These are phyloP conservation scores for Myotis vivesi DNA, from an alignment of 2,797 vertebrate genomes.

Conservation along the genomic window DNA sequence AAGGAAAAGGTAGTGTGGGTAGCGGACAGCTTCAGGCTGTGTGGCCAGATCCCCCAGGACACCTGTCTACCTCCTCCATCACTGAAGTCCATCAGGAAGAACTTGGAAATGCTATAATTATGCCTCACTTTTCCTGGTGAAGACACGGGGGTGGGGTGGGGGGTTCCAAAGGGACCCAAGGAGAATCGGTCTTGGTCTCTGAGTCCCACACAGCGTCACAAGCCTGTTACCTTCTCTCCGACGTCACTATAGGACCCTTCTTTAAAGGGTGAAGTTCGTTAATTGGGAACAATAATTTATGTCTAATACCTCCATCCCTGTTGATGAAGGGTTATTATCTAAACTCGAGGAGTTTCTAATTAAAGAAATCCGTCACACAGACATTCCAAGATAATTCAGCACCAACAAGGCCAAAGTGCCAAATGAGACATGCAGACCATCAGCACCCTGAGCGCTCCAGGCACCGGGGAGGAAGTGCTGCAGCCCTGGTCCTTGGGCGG, in stretches of 20 bases:
- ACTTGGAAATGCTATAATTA: background rate
- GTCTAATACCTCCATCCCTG: constrained; percentile 39
- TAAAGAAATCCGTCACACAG: constrained; percentile 66
- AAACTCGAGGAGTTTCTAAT: constrained; percentile 68
- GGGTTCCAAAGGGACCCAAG: background rate
- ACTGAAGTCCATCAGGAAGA: rapidly evolving
- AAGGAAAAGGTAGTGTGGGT: rapidly evolving
- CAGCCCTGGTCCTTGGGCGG: rapidly evolving
- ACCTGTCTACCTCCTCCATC: rapidly evolving
- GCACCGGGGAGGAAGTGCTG: background rate
- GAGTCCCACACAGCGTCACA: rapidly evolving
- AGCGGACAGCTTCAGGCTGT: rapidly evolving
- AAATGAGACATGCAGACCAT: background rate
- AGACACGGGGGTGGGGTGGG: background rate
- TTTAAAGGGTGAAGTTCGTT: constrained; percentile 48
- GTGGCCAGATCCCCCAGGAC: background rate
- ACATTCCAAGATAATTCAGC: constrained; percentile 29
- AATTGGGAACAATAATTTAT: constrained; percentile 37
- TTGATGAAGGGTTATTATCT: constrained; percentile 62
- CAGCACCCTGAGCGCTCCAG: rapidly evolving
- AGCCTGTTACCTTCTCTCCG: background rate
- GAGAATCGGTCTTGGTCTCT: rapidly evolving
- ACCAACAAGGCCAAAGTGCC: constrained; percentile 27
- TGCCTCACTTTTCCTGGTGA: rapidly evolving
- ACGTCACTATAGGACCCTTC: background rate